A percentile compares a stretch with the other conserved stretches of the same genome.
Evolutionary conservation across 2,113 vertebrate genomes (phyloP).

Genomic region (Mus spicilegus): DNA sequence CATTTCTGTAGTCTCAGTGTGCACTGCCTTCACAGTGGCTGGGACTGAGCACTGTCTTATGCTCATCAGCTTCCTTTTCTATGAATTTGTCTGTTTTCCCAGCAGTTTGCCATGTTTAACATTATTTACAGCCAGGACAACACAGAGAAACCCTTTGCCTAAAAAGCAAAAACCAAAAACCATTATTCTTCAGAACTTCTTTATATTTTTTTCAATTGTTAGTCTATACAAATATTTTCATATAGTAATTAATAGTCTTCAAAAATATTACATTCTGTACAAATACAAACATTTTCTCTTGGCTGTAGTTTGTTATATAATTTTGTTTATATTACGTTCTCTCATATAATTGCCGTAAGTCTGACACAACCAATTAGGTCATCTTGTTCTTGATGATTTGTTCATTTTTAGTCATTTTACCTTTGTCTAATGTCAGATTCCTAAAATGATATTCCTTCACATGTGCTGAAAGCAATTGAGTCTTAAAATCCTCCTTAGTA

Average conservation of each 20-base stretch:
- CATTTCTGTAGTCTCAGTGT: not conserved
- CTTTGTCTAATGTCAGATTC: not conserved
- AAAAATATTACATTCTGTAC: not conserved
- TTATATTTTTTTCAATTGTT: not conserved
- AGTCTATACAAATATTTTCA: conserved; percentile 8
- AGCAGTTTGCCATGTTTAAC: not conserved
- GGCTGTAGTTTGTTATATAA: not conserved
- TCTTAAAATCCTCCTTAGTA: not conserved
- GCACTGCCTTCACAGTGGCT: not conserved
- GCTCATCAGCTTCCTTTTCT: not conserved
- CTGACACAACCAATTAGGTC: not conserved
- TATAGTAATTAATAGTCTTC: not conserved
- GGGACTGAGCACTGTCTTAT: not conserved
- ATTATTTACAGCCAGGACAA: not conserved
- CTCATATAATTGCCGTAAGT: conserved; percentile 9
- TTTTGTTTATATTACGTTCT: not conserved
- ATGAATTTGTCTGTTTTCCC: not conserved
- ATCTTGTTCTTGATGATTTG: not conserved
- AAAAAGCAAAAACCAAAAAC: not conserved
- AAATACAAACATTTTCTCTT: not conserved
- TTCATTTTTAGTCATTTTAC: not conserved
- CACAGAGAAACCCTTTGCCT: not conserved
- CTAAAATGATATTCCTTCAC: not conserved
- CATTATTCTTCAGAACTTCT: not conserved
- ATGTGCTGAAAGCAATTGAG: not conserved